Evolutionary conservation across 2,797 vertebrate species (phyloP).

Genomic region (Eulemur albifrons): DNA sequence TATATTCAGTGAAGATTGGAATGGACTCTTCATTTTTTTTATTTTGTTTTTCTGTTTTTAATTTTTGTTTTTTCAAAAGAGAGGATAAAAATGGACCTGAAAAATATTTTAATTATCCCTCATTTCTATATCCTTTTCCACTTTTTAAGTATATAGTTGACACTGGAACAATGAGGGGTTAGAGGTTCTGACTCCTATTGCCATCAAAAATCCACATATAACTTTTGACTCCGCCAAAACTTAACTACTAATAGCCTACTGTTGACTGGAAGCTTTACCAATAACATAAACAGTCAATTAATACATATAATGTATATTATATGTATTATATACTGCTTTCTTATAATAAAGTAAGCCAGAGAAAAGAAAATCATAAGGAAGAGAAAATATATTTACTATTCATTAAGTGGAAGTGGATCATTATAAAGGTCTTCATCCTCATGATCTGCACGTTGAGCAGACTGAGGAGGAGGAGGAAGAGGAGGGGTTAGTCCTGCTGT

Average conservation of each 20-base stretch:
- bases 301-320: neutral
- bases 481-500: neutral
- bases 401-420: neutral
- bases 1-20: neutral
- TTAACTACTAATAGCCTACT: neutral
- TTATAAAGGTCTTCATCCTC: neutral
- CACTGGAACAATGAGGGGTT: neutral
- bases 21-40: neutral
- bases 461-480: neutral
- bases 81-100: neutral
- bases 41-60: neutral
- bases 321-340: neutral
- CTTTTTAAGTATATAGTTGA: neutral
- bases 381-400: neutral
- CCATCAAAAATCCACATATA: neutral
- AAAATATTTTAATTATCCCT: neutral
- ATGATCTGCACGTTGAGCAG: fast-evolving
- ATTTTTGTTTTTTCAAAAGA: neutral
- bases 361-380: neutral
- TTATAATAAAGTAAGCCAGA: neutral
- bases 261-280: neutral
- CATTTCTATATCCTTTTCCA: neutral
- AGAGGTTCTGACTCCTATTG: neutral
- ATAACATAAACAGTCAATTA: neutral
- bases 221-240: neutral